A percentile compares a stretch with the other conserved stretches of the same genome.
Conservation (phyloP, 1,140 invertebrate genomes). For the Drosophila nasuta region DNA sequence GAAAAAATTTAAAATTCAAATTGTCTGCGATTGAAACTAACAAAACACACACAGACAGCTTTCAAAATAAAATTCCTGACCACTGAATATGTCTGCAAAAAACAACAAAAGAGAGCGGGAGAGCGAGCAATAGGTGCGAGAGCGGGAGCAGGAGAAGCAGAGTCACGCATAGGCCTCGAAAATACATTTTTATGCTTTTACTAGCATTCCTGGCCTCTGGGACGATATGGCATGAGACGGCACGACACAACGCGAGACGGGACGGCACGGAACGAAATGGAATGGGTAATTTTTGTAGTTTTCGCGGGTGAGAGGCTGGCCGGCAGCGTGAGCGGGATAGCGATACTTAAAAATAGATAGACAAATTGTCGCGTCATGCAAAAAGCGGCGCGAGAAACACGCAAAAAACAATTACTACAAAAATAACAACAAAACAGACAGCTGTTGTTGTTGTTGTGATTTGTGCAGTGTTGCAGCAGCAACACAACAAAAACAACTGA, state of each 20-base stretch:
- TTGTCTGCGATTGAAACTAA: conserved; percentile 54
- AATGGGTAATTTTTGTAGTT: conserved; percentile 41
- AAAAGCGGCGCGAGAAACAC: conserved; percentile 30
- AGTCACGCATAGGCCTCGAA: conserved; percentile 65
- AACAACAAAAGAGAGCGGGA: background rate
- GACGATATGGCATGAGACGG: conserved; percentile 12
- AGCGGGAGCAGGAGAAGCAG: conserved; percentile 3
- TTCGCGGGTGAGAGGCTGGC: background rate
- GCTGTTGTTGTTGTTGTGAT: conserved; percentile 28
- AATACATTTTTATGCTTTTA: conserved; percentile 44
- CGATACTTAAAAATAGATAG: conserved; percentile 72
- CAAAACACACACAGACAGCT: conserved; percentile 42
- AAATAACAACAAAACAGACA: conserved; percentile 24
- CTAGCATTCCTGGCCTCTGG: conserved; percentile 1
- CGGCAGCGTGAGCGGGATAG: conserved; percentile 14
- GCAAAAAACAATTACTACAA: conserved; percentile 33
- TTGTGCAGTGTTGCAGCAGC: conserved; percentile 44
- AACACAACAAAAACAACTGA: background rate
- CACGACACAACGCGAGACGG: conserved; percentile 21
- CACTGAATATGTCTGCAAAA: conserved; percentile 61
- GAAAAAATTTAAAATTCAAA: conserved; percentile 67
- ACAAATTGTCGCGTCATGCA: conserved; percentile 79
- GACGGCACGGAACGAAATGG: conserved; percentile 32
- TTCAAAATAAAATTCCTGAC: conserved; percentile 77
- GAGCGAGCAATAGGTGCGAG: background rate